These are phyloP conservation scores for Zeus faber DNA, from an alignment of 2,113 vertebrate genomes.

Conservation along the genomic window DNA sequence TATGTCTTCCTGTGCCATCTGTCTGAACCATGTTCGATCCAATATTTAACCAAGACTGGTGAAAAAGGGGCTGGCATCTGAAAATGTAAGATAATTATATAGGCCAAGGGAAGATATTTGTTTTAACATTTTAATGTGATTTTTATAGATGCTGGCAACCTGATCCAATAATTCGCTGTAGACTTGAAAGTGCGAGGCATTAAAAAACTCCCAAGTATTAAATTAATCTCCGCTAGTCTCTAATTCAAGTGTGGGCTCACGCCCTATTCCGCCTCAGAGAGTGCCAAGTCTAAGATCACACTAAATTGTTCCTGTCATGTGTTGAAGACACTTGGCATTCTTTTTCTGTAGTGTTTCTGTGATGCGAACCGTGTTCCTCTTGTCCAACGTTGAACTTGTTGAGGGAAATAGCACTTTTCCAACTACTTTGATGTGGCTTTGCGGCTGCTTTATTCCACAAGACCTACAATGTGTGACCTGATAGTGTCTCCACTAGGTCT, in stretches of 20 bases:
- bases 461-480: constrained; percentile 14
- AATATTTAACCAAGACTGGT: constrained; percentile 60
- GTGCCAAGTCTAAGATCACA: constrained; percentile 76
- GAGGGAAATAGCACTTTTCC: constrained; percentile 53
- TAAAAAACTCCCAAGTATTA: constrained; percentile 74
- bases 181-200: constrained; percentile 71
- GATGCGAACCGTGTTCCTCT: constrained; percentile 42
- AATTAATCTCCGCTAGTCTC: constrained; percentile 75
- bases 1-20: constrained; percentile 62
- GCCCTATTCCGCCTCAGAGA: constrained; percentile 68
- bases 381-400: constrained; percentile 61
- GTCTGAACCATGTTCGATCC: constrained; percentile 64
- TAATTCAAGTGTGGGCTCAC: constrained; percentile 75
- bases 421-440: constrained; percentile 37
- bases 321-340: constrained; percentile 75
- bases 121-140: constrained; percentile 72
- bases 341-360: constrained; percentile 53
- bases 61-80: constrained; percentile 68
- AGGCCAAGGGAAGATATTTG: constrained; percentile 72
- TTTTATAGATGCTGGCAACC: constrained; percentile 76
- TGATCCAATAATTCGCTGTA: constrained; percentile 71
- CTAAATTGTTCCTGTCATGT: constrained; percentile 78
- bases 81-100: constrained; percentile 77
- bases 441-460: constrained; percentile 14
- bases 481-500: constrained; percentile 17